Evolutionary conservation across 23 tunicate species (phyloP).

Genomic region (Halocynthia roretzi): DNA sequence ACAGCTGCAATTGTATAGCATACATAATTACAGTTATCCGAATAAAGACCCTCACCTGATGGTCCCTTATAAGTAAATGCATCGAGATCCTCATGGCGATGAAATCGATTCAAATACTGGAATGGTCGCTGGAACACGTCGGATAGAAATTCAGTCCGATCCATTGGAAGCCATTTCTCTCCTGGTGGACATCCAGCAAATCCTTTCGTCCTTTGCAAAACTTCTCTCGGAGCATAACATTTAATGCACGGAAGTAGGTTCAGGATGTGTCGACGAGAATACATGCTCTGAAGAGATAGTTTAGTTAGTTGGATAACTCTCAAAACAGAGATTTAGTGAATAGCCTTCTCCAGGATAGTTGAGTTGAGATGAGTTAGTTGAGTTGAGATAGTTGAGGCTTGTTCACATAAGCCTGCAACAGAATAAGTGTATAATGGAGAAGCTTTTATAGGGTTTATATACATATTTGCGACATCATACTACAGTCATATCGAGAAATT

Average conservation of each 20-base stretch:
- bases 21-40: too few relatives aligned
- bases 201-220: not conserved
- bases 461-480: too few relatives aligned
- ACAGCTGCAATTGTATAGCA: too few relatives aligned
- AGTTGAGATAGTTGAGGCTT: too few relatives aligned
- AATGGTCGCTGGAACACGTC: slow-evolving; percentile 63
- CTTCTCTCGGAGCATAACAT: slow-evolving; percentile 47
- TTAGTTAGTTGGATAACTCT: not conserved
- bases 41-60: too few relatives aligned
- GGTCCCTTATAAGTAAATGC: slow-evolving; percentile 23
- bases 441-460: too few relatives aligned
- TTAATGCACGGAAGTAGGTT: slow-evolving; percentile 38
- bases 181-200: not conserved
- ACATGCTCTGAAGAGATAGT: not conserved
- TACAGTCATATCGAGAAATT: too few relatives aligned
- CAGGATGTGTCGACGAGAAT: slow-evolving; percentile 20
- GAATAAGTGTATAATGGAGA: too few relatives aligned
- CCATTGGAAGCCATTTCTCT: slow-evolving; percentile 29
- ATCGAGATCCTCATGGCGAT: slow-evolving; percentile 32
- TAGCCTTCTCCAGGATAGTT: too few relatives aligned
- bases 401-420: too few relatives aligned
- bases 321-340: too few relatives aligned
- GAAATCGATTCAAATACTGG: slow-evolving; percentile 45
- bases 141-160: slow-evolving; percentile 37
- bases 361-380: too few relatives aligned